Evolutionary conservation across 1,140 invertebrate species (phyloP).

Genomic region (Caerostris extrusa): DNA sequence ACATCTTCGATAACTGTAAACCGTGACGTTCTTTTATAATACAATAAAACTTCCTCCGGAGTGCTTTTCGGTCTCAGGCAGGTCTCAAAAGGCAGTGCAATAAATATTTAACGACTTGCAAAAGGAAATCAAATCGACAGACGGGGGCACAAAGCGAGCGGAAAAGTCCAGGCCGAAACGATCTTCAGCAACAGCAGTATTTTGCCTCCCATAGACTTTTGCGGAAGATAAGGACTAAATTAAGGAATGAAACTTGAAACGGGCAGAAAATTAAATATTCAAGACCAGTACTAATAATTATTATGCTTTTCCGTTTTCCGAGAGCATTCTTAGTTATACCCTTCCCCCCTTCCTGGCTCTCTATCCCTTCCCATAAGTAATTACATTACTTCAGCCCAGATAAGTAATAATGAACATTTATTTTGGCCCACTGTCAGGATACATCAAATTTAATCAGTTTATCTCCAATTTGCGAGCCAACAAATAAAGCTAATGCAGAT

Average conservation of each 20-base stretch:
- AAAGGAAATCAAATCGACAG: constrained; percentile 17
- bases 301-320: constrained; percentile 57
- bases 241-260: constrained; percentile 70
- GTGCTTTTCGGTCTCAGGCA: no score
- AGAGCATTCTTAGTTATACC: constrained; percentile 26
- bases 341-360: no score
- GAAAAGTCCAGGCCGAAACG: constrained; percentile 53
- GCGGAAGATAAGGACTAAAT: constrained; percentile 70
- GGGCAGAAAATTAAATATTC: constrained; percentile 74
- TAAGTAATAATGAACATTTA: constrained; percentile 77
- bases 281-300: constrained; percentile 76
- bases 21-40: constrained; percentile 52
- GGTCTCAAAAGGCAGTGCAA: constrained; percentile 48
- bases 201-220: not conserved
- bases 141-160: not conserved
- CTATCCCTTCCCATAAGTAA: not conserved
- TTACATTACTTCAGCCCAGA: constrained; percentile 68
- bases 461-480: constrained; percentile 73
- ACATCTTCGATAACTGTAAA: constrained; percentile 68
- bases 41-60: constrained; percentile 30
- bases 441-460: constrained; percentile 77
- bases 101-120: constrained; percentile 67
- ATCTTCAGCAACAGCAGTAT: not conserved
- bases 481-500: constrained; percentile 77
- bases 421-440: constrained; percentile 70